phyloP scores from a whole-genome alignment of 2,888 invertebrate species.

The Miltochrista miniata region DNA sequence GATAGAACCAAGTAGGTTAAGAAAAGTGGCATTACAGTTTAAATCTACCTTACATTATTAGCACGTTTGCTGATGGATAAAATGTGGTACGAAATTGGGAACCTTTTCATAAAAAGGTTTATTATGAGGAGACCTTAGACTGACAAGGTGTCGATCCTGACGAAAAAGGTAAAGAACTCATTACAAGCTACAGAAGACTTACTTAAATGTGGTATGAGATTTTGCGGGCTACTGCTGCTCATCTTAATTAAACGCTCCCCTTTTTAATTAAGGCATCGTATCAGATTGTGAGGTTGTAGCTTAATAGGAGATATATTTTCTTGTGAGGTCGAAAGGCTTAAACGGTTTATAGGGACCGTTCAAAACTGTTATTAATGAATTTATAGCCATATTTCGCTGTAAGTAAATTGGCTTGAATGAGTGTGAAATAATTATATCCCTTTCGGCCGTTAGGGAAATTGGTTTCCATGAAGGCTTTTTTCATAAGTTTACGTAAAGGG shows the following conservation, averaged over 20 bases:
- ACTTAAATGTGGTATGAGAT: conserved; percentile 16
- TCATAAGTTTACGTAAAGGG: too few species aligned
- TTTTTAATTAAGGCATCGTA: conserved; percentile 20
- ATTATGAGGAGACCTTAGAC: too few species aligned
- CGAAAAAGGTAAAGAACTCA: conserved; percentile 1
- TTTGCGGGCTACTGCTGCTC: conserved; percentile 2
- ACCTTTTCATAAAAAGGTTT: too few species aligned
- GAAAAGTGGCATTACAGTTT: too few species aligned
- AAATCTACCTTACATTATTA: too few species aligned
- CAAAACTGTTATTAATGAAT: too few species aligned
- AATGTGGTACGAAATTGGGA: too few species aligned
- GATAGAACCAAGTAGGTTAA: too few species aligned
- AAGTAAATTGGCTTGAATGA: neutral
- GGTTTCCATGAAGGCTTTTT: too few species aligned
- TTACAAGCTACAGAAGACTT: conserved; percentile 7
- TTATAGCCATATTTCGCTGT: too few species aligned
- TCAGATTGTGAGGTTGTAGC: conserved; percentile 20
- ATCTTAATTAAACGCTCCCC: conserved; percentile 24
- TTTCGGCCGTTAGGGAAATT: too few species aligned
- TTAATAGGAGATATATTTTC: conserved; percentile 12
- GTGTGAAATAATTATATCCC: neutral
- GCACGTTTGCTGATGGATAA: too few species aligned
- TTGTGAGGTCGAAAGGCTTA: conserved; percentile 8
- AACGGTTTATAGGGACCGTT: neutral
- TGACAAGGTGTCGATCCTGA: neutral